Evolutionary conservation across 2,113 vertebrate genomes (phyloP), one percentile per base, ranked within the genome.

Genomic region (Gadus macrocephalus): DNA sequence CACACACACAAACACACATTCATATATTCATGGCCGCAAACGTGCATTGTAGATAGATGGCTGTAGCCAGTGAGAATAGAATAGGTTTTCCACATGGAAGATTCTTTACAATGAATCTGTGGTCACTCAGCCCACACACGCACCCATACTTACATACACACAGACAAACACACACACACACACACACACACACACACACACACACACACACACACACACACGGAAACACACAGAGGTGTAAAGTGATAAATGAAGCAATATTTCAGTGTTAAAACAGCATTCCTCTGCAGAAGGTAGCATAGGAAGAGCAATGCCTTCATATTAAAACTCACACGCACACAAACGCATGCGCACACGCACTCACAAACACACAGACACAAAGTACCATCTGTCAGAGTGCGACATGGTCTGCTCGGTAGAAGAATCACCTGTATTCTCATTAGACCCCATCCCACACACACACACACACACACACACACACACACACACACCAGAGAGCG

Each of bases 181-280:
- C 9, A 62, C 15, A 64, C 62, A 64, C 62, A 35, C 63, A 64
- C 63, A 64, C 62, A 35, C 62, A 64, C 28, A 64, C 28, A 31
- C 31, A 31, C 31, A 31, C 2, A 19, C 16, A 59, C 58, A 63
- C 4, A 64, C 63, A 64, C 63, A 35, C 63, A 64, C 63, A 64
- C 63, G n/a, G 28, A 64, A 15, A 64, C 63, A 35, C 31, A 35
- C 31, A 35, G 31, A 4, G 31, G 31, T 80, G 73, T 67, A 66
- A 77, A 74, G 76, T 87, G 85, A 87, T 88, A 81, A 88, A 86
- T 88, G 85, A 81, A 85, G 85, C 82, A 83, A 89, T 89, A 86
- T 87, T 87, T 87, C 79, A 86, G 83, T 80, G 49, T 35, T 88
- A 76, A 85, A 86, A 64, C 82, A 83, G 83, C 76, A 76, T 63